These are phyloP conservation scores for Pogonognathellus flavescens DNA, from an alignment of 1,140 invertebrate genomes.

Conservation along the genomic window DNA sequence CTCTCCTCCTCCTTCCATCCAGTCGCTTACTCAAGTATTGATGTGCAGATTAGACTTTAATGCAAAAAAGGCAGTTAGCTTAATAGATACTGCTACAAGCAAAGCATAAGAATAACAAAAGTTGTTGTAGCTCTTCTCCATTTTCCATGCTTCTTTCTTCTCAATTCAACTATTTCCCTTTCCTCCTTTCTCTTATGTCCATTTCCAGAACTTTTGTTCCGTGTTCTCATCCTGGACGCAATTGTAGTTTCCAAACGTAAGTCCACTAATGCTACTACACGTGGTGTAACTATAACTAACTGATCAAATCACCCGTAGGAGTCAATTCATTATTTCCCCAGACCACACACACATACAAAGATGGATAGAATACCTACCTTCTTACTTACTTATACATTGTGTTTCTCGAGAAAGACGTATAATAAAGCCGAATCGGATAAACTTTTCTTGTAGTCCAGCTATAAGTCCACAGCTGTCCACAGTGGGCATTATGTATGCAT, in stretches of 20 bases:
- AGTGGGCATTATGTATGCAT: slow-evolving; percentile 3
- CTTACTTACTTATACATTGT: slow-evolving; percentile 8
- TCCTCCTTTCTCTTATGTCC: background rate
- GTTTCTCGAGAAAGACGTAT: background rate
- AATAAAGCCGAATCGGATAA: background rate
- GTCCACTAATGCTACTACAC: background rate
- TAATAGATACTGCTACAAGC: slow-evolving; percentile 42
- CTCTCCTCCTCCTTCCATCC: slow-evolving; percentile 40
- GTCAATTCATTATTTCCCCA: too few relatives aligned
- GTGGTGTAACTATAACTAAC: too few relatives aligned
- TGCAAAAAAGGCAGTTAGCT: slow-evolving; percentile 52
- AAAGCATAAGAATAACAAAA: slow-evolving; percentile 39
- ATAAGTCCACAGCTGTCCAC: background rate
- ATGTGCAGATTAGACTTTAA: slow-evolving; percentile 51
- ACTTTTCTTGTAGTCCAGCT: background rate
- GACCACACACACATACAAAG: too few relatives aligned
- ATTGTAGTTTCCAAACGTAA: background rate
- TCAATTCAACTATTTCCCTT: background rate
- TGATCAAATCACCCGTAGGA: too few relatives aligned
- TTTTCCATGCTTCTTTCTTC: background rate
- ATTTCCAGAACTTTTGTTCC: slow-evolving; percentile 20
- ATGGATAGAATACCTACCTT: background rate
- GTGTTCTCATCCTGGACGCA: slow-evolving; percentile 6
- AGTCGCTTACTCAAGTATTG: slow-evolving; percentile 48
- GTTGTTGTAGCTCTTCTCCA: slow-evolving; percentile 37